A percentile compares a stretch with the other conserved stretches of the same genome.
These are phyloP conservation scores for Caenorhabditis virilis DNA, from an alignment of 2,888 invertebrate genomes.

Conservation along the genomic window DNA sequence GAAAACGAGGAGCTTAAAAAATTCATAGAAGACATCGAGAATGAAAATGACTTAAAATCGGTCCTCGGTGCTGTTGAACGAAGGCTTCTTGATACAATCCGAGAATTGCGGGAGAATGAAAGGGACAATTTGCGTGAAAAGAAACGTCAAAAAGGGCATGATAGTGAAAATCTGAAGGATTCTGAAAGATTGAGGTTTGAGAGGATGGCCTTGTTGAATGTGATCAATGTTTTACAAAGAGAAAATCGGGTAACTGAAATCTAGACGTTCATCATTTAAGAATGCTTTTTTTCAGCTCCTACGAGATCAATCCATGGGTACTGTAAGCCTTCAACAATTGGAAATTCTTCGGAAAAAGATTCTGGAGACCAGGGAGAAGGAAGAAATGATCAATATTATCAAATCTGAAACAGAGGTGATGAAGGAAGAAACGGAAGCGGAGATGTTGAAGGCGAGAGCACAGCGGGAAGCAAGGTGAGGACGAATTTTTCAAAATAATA, in stretches of 20 bases:
- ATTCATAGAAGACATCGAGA: slow-evolving; percentile 61
- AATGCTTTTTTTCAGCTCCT: slow-evolving; percentile 12
- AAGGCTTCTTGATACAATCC: slow-evolving; percentile 57
- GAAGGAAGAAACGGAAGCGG: slow-evolving; percentile 13
- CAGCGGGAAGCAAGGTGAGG: slow-evolving; percentile 5
- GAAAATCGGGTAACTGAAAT: slow-evolving; percentile 22
- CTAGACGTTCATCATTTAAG: neutral
- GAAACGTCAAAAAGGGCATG: slow-evolving; percentile 28
- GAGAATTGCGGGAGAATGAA: slow-evolving; percentile 56
- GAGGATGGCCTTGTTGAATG: slow-evolving; percentile 24
- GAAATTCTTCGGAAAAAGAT: slow-evolving; percentile 24
- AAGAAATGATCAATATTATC: slow-evolving; percentile 3
- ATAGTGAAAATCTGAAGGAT: slow-evolving; percentile 18
- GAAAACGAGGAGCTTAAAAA: slow-evolving; percentile 57
- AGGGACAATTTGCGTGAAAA: slow-evolving; percentile 44
- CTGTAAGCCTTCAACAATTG: slow-evolving; percentile 29
- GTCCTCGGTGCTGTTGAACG: slow-evolving; percentile 61
- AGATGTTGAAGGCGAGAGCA: slow-evolving; percentile 15
- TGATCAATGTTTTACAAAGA: slow-evolving; percentile 25
- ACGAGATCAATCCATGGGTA: slow-evolving; percentile 29
- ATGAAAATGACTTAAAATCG: slow-evolving; percentile 58
- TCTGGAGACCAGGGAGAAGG: slow-evolving; percentile 15
- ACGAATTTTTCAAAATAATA: too few species aligned
- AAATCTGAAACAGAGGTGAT: slow-evolving; percentile 5
- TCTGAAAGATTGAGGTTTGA: slow-evolving; percentile 17